Base-by-base conservation (phyloP, 2,888 invertebrate genomes). In the Papilio gigon region DNA sequence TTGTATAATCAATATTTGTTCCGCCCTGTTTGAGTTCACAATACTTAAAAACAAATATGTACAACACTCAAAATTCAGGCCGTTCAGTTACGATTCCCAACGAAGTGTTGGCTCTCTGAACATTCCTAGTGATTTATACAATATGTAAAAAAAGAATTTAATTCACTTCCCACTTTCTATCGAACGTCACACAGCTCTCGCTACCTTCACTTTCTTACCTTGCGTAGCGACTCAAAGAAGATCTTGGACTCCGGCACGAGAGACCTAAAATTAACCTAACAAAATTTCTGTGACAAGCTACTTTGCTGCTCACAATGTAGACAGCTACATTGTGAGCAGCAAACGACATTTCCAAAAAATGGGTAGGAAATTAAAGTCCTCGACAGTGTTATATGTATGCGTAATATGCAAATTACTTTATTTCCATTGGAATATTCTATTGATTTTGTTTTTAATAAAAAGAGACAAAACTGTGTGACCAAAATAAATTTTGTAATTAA, bases 31-130 rank as follows among this genome's bases (percentile, higher is more conserved):
- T 37, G 60, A 40, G n/a, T 37, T 25, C 60, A 60, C 60, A 60
- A 60, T 60, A 60, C 60, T 44, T 56, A 56, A 56, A 56, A 56
- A 56, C 53, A 62, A 62, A 62, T 62, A 62, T 62, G 61, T 25
- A 30, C 44, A 62, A 44, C 44, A 62, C 61, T 62, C 53, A 30
- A 56, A 56, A 56, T 56, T 56, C 53, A 56, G 53, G 17, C 53
- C 53, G 53, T 14, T 30, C 53, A 56, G 53, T 30, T 56, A 56
- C 53, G 53, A 17, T 30, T 56, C 30, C 4, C 53, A 56, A 56
- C 53, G 53, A 56, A 30, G 53, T 56, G 53, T 56, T 56, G 30
- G 30, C 53, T 56, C 42, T 42, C 53, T 56, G n/a, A 30, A 56
- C 17, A 30, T n/a, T 30, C 30, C 5, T 30, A 56, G 30, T 30